A percentile compares a stretch with the other conserved stretches of the same genome.
These are phyloP conservation scores for Enteromius thamalakanensis DNA, from an alignment of 2,797 vertebrate species.

Conservation along the genomic window DNA sequence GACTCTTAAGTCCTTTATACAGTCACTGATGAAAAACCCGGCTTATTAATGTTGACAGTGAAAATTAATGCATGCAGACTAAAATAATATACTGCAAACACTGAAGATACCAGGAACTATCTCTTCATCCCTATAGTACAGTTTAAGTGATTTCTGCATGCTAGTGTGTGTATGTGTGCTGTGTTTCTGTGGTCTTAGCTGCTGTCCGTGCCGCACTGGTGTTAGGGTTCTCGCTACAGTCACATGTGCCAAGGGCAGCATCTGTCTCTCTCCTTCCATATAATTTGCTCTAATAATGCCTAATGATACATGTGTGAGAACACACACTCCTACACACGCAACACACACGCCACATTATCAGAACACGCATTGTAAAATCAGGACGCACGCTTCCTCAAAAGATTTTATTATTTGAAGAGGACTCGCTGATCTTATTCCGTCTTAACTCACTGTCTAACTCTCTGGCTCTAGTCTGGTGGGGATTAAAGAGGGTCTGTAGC, in stretches of 20 bases:
- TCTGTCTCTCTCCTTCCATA: conserved; percentile 70
- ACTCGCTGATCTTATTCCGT: conserved; percentile 5
- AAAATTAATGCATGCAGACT: conserved; percentile 61
- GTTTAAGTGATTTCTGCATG: conserved; percentile 19
- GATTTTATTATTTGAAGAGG: not conserved
- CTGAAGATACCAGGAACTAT: conserved; percentile 18
- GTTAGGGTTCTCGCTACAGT: conserved; percentile 32
- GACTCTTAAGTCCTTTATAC: not conserved
- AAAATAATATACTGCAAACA: conserved; percentile 66
- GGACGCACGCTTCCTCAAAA: not conserved
- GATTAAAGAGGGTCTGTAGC: conserved; percentile 49
- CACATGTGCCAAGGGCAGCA: conserved; percentile 68
- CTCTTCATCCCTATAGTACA: conserved; percentile 26
- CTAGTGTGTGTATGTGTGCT: not conserved
- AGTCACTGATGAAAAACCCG: conserved; percentile 64
- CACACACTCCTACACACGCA: conserved; percentile 49
- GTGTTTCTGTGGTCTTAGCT: conserved; percentile 10
- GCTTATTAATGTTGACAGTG: conserved; percentile 63
- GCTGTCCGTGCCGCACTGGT: not conserved
- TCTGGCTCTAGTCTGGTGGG: conserved; percentile 36
- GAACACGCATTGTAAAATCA: conserved; percentile 21
- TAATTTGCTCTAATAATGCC: conserved; percentile 77
- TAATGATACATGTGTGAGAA: conserved; percentile 72
- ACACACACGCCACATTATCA: conserved; percentile 19
- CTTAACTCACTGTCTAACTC: not conserved